Evolutionary conservation across 2,888 invertebrate genomes (phyloP).

Genomic region (Rhyacophila evoluta): DNA sequence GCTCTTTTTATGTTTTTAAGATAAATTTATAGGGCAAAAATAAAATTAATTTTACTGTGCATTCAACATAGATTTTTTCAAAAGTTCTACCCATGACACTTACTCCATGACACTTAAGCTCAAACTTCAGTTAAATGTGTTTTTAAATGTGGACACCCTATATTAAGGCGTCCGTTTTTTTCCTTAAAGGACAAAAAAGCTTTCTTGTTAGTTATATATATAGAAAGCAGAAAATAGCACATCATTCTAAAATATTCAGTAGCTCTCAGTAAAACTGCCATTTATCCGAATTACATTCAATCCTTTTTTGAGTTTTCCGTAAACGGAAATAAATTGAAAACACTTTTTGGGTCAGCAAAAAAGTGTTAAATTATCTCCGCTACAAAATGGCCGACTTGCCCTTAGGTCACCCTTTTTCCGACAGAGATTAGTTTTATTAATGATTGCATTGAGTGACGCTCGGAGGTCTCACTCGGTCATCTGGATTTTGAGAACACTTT

Average conservation of each 20-base stretch:
- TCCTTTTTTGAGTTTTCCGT: conserved; percentile 13
- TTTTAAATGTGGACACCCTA: too few relatives aligned
- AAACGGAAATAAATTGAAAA: conserved; percentile 24
- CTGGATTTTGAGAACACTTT: conserved; percentile 19
- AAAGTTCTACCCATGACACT: too few relatives aligned
- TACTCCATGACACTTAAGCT: too few relatives aligned
- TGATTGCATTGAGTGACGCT: conserved; percentile 39
- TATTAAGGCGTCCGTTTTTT: too few relatives aligned
- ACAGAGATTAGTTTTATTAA: conserved; percentile 43
- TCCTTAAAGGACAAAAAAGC: too few relatives aligned
- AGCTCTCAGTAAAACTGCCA: neutral
- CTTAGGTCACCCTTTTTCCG: conserved; percentile 16
- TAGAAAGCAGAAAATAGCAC: neutral
- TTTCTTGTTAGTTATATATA: too few relatives aligned
- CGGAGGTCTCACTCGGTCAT: conserved; percentile 19
- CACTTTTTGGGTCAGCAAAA: conserved; percentile 22
- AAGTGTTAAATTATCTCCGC: conserved; percentile 22
- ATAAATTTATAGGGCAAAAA: too few relatives aligned
- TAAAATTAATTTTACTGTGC: too few relatives aligned
- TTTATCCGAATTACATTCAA: conserved; percentile 22
- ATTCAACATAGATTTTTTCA: too few relatives aligned
- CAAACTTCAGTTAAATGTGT: too few relatives aligned
- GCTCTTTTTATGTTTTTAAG: too few relatives aligned
- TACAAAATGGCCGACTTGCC: conserved; percentile 26
- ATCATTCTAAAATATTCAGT: neutral